A percentile compares a stretch with the other conserved stretches of the same genome.
phyloP scores from a whole-genome alignment of 2,888 invertebrate genomes.

The Dasysyrphus tricinctus region DNA sequence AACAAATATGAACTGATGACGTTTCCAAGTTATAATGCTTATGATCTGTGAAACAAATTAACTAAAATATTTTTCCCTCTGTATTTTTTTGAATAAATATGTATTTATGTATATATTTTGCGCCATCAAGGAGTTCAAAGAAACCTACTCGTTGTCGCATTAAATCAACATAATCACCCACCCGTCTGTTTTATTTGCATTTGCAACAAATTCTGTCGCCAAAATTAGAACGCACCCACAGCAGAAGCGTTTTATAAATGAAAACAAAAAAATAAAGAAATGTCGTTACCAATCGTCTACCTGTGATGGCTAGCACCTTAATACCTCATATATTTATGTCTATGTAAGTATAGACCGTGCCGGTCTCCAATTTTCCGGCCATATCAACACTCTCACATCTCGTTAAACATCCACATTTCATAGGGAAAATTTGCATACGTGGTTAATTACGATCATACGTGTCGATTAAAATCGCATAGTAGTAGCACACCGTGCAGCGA shows the following conservation, averaged over 20 bases:
- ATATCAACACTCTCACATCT: slow-evolving; percentile 65
- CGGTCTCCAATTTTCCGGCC: slow-evolving; percentile 56
- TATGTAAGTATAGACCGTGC: background rate
- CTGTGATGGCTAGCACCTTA: slow-evolving; percentile 20
- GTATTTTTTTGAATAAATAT: slow-evolving; percentile 30
- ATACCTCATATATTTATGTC: background rate
- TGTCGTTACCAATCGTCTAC: background rate
- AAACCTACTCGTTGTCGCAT: slow-evolving; percentile 49
- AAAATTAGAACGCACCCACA: slow-evolving; percentile 65
- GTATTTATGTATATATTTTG: background rate
- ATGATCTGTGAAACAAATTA: background rate
- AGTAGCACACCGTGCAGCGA: slow-evolving; percentile 19
- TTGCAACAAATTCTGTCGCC: slow-evolving; percentile 63
- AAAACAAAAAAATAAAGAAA: slow-evolving; percentile 17
- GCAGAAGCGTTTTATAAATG: slow-evolving; percentile 45
- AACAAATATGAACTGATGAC: no score
- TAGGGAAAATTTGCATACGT: slow-evolving; percentile 76
- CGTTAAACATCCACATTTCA: slow-evolving; percentile 72
- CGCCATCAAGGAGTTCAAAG: slow-evolving; percentile 18
- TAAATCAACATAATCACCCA: slow-evolving; percentile 58
- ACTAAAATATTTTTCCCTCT: slow-evolving; percentile 3
- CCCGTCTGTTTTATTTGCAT: slow-evolving; percentile 38
- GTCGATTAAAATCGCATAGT: slow-evolving; percentile 71
- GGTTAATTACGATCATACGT: slow-evolving; percentile 77
- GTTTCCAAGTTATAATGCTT: no score